Conservation (phyloP, 1,140 invertebrate species). For the Drosophila repletoides region DNA sequence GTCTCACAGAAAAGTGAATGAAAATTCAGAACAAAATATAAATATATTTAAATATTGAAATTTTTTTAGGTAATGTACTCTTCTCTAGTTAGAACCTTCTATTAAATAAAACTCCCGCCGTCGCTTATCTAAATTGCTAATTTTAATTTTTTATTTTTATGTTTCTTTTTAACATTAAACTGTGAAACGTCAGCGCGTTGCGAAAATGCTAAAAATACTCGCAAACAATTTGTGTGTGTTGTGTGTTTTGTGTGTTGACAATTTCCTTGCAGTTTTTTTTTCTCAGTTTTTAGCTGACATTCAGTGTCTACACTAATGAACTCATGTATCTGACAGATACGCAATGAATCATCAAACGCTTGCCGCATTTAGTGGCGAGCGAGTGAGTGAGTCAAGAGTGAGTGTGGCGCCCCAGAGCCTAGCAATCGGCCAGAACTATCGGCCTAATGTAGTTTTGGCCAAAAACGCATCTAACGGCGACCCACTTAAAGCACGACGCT, state of each 20-base stretch:
- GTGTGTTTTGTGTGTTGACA: constrained; percentile 50
- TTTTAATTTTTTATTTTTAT: constrained; percentile 1
- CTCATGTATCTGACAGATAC: constrained; percentile 78
- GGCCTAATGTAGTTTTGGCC: constrained; percentile 37
- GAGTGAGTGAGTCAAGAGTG: not conserved
- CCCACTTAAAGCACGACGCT: constrained; percentile 73
- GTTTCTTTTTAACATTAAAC: constrained; percentile 52
- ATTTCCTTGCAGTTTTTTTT: constrained; percentile 80
- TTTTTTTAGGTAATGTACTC: no score
- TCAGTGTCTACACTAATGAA: constrained; percentile 79
- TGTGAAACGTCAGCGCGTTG: constrained; percentile 54
- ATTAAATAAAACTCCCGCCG: not conserved
- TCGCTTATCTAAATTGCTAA: constrained; percentile 29
- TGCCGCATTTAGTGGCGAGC: not conserved
- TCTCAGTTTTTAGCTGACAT: no score
- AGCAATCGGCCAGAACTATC: constrained; percentile 9
- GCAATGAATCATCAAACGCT: constrained; percentile 69
- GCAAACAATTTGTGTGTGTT: no score
- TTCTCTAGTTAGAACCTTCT: constrained; percentile 63
- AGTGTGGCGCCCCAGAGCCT: constrained; percentile 68
- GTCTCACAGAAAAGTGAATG: no score
- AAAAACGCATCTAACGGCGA: constrained; percentile 38
- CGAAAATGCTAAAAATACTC: constrained; percentile 58
- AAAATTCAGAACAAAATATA: no score
- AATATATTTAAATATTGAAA: no score